Evolutionary conservation across 2,113 vertebrate species (phyloP).

Genomic region (Odobenus rosmarus): DNA sequence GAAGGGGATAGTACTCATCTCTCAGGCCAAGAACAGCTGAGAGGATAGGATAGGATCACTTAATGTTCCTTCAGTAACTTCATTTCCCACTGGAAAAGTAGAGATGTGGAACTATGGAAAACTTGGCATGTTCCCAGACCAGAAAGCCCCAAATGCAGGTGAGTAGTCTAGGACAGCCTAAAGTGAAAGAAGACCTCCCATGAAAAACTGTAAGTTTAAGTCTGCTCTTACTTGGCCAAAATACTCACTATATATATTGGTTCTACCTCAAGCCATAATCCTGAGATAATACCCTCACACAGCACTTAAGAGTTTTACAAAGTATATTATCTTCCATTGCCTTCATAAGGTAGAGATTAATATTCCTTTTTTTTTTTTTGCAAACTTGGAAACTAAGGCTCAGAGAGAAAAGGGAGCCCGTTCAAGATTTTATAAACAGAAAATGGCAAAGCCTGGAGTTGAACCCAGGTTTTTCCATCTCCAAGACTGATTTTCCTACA

Average conservation of each 20-base stretch:
- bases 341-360: constrained; percentile 19
- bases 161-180: background rate
- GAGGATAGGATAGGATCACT: background rate
- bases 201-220: background rate
- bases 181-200: background rate
- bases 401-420: constrained; percentile 12
- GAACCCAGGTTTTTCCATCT: background rate
- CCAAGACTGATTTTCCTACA: constrained; percentile 41
- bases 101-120: background rate
- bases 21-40: constrained; percentile 17
- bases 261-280: constrained; percentile 1
- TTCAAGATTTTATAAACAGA: background rate
- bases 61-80: background rate
- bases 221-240: constrained; percentile 12
- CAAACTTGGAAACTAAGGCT: constrained; percentile 10
- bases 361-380: background rate
- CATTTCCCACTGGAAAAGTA: background rate
- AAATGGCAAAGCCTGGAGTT: constrained; percentile 32
- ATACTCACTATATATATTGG: background rate
- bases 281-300: constrained; percentile 9
- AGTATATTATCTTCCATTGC: background rate
- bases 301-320: constrained; percentile 12
- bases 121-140: background rate
- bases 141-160: background rate
- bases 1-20: background rate